Conservation (phyloP, 2,113 vertebrate genomes). For the Tragelaphus scriptus region DNA sequence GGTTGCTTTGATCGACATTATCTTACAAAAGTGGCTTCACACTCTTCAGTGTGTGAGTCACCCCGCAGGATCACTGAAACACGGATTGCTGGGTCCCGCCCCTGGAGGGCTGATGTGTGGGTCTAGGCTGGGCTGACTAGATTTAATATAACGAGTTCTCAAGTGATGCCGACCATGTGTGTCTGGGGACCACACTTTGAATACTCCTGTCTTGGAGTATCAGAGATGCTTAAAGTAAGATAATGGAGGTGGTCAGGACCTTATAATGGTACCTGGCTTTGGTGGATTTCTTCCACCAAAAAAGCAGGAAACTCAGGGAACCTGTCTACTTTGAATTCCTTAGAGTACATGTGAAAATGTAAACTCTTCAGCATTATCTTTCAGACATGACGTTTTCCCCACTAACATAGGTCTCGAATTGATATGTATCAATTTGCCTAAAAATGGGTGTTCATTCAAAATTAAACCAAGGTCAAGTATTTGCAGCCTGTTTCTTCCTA, state of each 20-base stretch:
- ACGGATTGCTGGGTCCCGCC: not conserved
- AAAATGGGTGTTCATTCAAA: not conserved
- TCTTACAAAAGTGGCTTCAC: not conserved
- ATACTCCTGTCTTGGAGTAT: not conserved
- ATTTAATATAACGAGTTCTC: not conserved
- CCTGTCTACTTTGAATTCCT: not conserved
- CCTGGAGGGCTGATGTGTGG: not conserved
- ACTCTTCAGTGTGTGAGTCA: not conserved
- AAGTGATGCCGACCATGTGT: not conserved
- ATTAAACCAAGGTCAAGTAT: not conserved
- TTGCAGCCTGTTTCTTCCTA: not conserved
- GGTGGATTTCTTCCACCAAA: not conserved
- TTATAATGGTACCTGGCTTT: not conserved
- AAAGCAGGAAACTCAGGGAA: not conserved
- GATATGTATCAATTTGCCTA: not conserved
- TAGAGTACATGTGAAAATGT: not conserved
- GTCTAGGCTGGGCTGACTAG: not conserved
- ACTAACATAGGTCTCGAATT: not conserved
- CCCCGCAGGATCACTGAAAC: not conserved
- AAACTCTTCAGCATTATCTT: not conserved
- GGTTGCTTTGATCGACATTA: not conserved
- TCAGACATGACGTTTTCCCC: not conserved
- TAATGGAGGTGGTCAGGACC: not conserved
- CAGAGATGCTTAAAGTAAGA: not conserved
- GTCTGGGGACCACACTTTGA: not conserved